Base-by-base conservation (phyloP, 2,113 vertebrate genomes). In the Mus spicilegus region DNA sequence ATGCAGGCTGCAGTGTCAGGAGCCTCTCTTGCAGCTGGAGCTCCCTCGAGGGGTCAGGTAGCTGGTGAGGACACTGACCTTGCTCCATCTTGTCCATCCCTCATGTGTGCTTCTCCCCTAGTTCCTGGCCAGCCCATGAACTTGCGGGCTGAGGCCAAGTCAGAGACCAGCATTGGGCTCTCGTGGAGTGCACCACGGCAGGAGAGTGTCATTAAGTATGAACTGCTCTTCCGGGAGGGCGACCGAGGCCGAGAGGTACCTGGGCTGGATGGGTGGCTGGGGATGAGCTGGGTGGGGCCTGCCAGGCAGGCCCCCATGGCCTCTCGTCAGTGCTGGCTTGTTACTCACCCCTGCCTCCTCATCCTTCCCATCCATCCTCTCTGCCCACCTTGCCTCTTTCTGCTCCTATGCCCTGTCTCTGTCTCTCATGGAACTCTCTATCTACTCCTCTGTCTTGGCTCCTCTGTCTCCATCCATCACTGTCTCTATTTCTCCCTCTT, bases 91-190 rank as follows among this genome's bases (percentile, higher is more conserved):
- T 13, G 22, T 5, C 14, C 49, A 30, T 1, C 1, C 70, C 2
- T 22, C 36, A 24, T 51, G 0, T 87, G 17, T 49, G 63, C 61
- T 49, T 49, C 6, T 8, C 49, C 51, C 72, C 4, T 97, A 99
- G 99, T 99, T 96, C 99, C 99, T 0, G 99, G 99, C 95, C 99
- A 99, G 98, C 99, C 99, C 5, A 99, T 99, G 98, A 99, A 99
- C 98, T 99, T 99, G 97, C 99, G 99, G 98, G 99, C 99, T 0
- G 99, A 99, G 76, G 99, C 99, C 91, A 99, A 99, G 97, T 99
- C 99, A 0, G 99, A 99, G 98, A 99, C 99, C 0, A 99, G 99
- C 97, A 99, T 99, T 11, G 95, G 99, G 87, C 98, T 99, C 65
- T 99, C 99, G 0, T 99, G 99, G 99, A 99, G 99, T 78, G 98